A percentile compares a stretch with the other conserved stretches of the same genome.
phyloP scores from a whole-genome alignment of 2,797 vertebrate genomes.

The Syngnathus acus region DNA sequence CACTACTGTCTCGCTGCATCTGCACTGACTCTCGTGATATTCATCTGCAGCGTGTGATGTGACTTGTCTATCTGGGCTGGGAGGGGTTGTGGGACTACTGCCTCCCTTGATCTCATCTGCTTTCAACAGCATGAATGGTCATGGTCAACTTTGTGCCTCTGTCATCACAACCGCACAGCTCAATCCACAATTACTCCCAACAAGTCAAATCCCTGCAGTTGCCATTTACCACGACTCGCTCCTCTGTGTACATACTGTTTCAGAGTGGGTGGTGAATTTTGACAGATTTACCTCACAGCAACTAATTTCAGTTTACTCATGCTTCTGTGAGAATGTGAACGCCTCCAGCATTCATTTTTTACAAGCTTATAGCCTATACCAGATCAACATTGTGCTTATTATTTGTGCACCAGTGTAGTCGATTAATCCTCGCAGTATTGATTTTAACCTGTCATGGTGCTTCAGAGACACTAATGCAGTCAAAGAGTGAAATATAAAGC shows the following conservation, averaged over 20 bases:
- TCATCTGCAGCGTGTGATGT: slow-evolving; percentile 58
- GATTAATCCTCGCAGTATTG: not conserved
- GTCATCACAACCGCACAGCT: slow-evolving; percentile 52
- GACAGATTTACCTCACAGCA: slow-evolving; percentile 15
- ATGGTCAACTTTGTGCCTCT: slow-evolving; percentile 50
- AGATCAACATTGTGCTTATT: slow-evolving; percentile 1
- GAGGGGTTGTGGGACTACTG: slow-evolving; percentile 52
- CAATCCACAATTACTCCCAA: slow-evolving; percentile 30
- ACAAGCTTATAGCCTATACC: slow-evolving; percentile 1
- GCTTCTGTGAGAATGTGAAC: not conserved
- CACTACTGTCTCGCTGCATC: slow-evolving; percentile 57
- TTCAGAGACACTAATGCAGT: not conserved
- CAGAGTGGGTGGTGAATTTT: slow-evolving; percentile 12
- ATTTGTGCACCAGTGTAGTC: not conserved
- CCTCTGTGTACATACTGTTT: slow-evolving; percentile 7
- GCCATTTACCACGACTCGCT: slow-evolving; percentile 18
- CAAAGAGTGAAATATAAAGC: not conserved
- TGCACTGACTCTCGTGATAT: slow-evolving; percentile 62
- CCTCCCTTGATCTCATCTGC: slow-evolving; percentile 61
- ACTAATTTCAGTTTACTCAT: slow-evolving; percentile 16
- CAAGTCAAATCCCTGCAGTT: slow-evolving; percentile 16
- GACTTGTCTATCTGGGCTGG: slow-evolving; percentile 61
- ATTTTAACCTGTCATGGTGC: slow-evolving; percentile 1
- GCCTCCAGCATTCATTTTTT: slow-evolving; percentile 2
- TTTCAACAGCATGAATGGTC: slow-evolving; percentile 57